Conservation (phyloP, 1,140 invertebrate species). For the Neodiprion pinetum region DNA sequence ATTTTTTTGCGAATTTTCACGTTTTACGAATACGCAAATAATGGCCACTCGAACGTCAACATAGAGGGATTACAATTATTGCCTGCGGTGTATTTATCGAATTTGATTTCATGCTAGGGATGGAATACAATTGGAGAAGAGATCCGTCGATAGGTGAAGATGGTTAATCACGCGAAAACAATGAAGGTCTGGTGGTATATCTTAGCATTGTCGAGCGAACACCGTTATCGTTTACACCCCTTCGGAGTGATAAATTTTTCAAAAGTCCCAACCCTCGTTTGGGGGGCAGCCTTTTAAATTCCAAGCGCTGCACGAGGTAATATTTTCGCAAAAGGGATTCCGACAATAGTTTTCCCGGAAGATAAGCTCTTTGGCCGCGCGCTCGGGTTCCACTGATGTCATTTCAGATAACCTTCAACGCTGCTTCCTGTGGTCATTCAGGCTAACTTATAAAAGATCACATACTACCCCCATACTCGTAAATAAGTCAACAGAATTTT, state of each 20-base stretch:
- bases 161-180: no score
- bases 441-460: background rate
- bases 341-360: constrained; percentile 1
- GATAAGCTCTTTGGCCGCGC: constrained; percentile 35
- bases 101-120: no score
- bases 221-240: background rate
- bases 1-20: no score
- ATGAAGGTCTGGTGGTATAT: no score
- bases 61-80: no score
- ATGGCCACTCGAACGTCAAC: no score
- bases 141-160: no score
- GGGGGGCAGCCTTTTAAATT: background rate
- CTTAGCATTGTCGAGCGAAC: background rate
- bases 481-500: no score
- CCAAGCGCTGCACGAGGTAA: background rate
- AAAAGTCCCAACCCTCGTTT: background rate
- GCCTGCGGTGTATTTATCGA: no score
- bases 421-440: constrained; percentile 2
- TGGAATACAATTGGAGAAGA: no score
- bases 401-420: constrained; percentile 55
- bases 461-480: background rate
- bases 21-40: no score
- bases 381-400: constrained; percentile 52
- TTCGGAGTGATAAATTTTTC: background rate
- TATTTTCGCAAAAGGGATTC: background rate